phyloP scores from a whole-genome alignment of 1,140 invertebrate species.

The Ostrea edulis region DNA sequence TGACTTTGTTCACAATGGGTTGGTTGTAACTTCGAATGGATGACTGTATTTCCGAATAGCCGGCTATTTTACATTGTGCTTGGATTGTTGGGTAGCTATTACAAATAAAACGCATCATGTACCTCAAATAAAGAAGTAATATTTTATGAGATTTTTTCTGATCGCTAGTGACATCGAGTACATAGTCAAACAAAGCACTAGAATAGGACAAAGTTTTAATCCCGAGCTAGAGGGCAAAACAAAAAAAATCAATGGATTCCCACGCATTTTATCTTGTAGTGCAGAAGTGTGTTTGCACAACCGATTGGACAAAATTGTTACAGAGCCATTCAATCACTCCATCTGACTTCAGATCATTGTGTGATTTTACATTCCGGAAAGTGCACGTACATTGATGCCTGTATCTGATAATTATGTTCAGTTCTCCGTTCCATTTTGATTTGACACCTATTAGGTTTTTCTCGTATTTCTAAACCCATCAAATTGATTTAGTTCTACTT shows the following conservation, averaged over 20 bases:
- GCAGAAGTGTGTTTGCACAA: constrained; percentile 11
- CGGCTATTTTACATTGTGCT: no score
- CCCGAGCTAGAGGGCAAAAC: neutral
- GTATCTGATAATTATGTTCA: neutral
- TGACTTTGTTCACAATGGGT: no score
- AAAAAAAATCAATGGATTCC: constrained; percentile 7
- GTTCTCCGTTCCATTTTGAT: neutral
- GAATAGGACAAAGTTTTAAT: neutral
- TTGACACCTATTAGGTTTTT: neutral
- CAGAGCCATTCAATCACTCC: neutral
- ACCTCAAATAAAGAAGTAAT: constrained; percentile 16
- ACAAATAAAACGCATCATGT: neutral
- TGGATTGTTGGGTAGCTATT: neutral
- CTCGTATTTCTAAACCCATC: neutral
- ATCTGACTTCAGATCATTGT: neutral
- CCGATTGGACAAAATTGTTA: constrained; percentile 21
- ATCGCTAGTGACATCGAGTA: neutral
- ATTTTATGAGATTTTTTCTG: neutral
- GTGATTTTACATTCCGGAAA: constrained; percentile 9
- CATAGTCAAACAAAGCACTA: neutral
- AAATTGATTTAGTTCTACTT: constrained; percentile 1
- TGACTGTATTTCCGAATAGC: no score
- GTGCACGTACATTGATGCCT: neutral
- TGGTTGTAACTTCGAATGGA: no score
- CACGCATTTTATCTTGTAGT: constrained; percentile 6